Evolutionary conservation across 2,888 invertebrate species (phyloP).

Genomic region (Meloe dianella): DNA sequence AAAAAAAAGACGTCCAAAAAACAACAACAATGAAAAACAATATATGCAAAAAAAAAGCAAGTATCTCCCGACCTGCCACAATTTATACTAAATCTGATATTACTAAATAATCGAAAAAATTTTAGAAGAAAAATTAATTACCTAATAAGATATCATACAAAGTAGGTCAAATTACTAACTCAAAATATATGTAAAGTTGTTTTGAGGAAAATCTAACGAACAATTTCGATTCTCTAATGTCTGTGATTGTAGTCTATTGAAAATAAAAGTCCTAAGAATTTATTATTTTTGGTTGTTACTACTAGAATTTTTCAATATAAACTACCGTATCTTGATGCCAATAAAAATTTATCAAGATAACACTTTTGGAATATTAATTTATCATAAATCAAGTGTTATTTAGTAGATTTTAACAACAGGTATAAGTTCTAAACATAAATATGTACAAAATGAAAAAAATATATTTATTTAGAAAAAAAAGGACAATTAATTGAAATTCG

Average conservation of each 20-base stretch:
- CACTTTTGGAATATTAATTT: too few species aligned
- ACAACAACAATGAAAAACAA: conserved; percentile 10
- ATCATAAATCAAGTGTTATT: too few species aligned
- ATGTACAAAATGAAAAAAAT: background rate
- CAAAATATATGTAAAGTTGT: background rate
- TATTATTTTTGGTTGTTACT: too few species aligned
- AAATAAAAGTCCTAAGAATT: background rate
- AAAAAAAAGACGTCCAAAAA: conserved; percentile 16
- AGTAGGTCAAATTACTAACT: background rate
- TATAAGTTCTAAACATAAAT: too few species aligned
- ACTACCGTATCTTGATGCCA: background rate
- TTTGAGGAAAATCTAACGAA: background rate
- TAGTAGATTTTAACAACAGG: too few species aligned
- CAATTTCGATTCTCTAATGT: background rate
- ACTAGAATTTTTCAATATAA: too few species aligned
- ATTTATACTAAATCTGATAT: conserved; percentile 18
- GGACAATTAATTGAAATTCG: too few species aligned
- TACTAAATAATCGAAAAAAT: background rate
- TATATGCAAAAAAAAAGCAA: conserved; percentile 21
- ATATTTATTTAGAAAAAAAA: too few species aligned
- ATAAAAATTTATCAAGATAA: background rate
- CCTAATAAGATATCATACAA: background rate
- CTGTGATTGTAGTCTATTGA: background rate
- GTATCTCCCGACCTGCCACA: conserved; percentile 36
- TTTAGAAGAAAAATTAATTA: background rate